phyloP scores from a whole-genome alignment of 2,113 vertebrate genomes.

The Merops nubicus region DNA sequence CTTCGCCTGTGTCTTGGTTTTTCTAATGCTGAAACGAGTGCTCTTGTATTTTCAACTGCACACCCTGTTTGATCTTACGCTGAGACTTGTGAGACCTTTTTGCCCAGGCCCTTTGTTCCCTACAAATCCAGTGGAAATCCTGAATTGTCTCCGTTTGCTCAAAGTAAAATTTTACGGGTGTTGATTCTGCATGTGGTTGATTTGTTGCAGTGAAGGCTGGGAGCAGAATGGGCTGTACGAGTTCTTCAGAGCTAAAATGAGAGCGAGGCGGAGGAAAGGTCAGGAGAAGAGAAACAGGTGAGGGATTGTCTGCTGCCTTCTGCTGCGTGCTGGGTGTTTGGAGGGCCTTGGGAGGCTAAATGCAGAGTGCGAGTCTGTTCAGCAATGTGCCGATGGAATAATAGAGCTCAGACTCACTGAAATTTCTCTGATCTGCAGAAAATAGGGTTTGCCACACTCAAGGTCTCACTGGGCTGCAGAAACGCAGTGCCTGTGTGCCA shows the following conservation, averaged over 20 bases:
- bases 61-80: background rate
- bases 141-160: rapidly evolving
- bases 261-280: conserved; percentile 91
- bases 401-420: background rate
- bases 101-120: background rate
- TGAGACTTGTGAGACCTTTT: background rate
- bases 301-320: background rate
- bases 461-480: background rate
- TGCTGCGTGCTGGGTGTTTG: background rate
- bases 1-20: background rate
- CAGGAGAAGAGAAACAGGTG: conserved; percentile 95
- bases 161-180: background rate
- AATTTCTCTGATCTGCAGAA: background rate
- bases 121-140: background rate
- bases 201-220: conserved; percentile 91
- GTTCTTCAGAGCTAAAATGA: conserved; percentile 98
- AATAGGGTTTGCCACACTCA: background rate
- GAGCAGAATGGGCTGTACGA: conserved; percentile 98
- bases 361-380: background rate
- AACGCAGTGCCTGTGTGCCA: background rate
- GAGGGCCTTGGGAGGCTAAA: background rate
- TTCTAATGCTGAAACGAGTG: background rate
- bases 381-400: background rate
- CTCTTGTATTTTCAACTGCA: background rate
- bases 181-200: background rate